Evolutionary conservation across 2,797 vertebrate genomes (phyloP).

Genomic region (Rachycentron canadum): DNA sequence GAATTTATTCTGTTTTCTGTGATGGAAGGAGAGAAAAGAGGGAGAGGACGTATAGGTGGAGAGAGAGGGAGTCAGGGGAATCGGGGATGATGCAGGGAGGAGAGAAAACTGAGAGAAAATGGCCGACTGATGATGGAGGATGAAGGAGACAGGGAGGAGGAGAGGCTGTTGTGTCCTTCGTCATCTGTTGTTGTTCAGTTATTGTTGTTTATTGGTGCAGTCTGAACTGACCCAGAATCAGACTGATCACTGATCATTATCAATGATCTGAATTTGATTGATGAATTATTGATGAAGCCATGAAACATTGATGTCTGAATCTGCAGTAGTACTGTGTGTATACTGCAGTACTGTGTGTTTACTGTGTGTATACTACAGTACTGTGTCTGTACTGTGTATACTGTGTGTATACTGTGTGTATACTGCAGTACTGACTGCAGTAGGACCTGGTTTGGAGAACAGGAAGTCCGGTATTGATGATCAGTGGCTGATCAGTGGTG

Average conservation of each 20-base stretch:
- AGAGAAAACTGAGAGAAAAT: slow-evolving; percentile 59
- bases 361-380: background rate
- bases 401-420: too few species aligned
- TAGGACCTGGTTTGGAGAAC: too few species aligned
- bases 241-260: background rate
- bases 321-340: background rate
- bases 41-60: background rate
- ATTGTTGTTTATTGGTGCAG: background rate
- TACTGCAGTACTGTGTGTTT: background rate
- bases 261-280: background rate
- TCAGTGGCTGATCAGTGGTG: too few species aligned
- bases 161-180: background rate
- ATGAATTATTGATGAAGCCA: background rate
- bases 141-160: slow-evolving; percentile 10
- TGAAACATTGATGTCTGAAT: background rate
- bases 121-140: slow-evolving; percentile 56
- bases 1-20: slow-evolving; percentile 22
- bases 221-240: background rate
- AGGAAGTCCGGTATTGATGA: too few species aligned
- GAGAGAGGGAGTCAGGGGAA: background rate
- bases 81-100: slow-evolving; percentile 14
- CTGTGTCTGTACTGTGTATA: too few species aligned
- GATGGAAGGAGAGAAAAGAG: background rate
- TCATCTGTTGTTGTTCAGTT: background rate
- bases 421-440: too few species aligned